Percentiles rank a stretch among this genome's conserved stretches.
phyloP scores from a whole-genome alignment of 2,797 vertebrate species.

The Gastrophryne carolinensis region DNA sequence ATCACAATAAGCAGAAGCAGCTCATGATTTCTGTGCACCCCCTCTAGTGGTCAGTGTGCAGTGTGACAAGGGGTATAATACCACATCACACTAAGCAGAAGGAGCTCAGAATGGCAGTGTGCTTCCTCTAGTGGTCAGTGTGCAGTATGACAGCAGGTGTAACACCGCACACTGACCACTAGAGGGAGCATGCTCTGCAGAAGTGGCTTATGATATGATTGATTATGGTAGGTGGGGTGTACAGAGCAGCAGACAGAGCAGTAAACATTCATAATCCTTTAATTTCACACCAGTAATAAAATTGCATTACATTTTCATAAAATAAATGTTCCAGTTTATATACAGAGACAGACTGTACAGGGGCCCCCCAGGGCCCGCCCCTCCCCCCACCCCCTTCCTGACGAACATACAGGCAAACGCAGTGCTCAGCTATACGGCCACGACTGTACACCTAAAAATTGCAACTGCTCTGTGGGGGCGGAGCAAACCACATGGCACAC shows the following conservation, averaged over 20 bases:
- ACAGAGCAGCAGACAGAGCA: constrained; percentile 32
- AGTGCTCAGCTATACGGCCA: constrained; percentile 95
- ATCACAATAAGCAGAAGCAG: too few species aligned
- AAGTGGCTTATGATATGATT: too few species aligned
- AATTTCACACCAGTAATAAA: constrained; percentile 99
- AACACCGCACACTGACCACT: too few species aligned
- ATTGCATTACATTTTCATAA: constrained; percentile 99
- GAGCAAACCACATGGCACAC: constrained; percentile 82
- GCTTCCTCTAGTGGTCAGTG: too few species aligned
- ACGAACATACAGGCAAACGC: constrained; percentile 95
- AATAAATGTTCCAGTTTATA: constrained; percentile 99
- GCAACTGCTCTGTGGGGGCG: constrained; percentile 90
- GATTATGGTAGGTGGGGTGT: too few species aligned
- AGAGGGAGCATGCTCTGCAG: too few species aligned
- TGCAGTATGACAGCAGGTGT: too few species aligned
- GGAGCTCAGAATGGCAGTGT: too few species aligned
- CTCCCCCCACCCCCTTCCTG: constrained; percentile 74
- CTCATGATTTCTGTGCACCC: too few species aligned
- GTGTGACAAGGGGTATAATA: too few species aligned
- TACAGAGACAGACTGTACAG: constrained; percentile 99
- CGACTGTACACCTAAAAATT: constrained; percentile 91
- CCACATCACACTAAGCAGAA: too few species aligned
- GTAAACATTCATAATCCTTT: constrained; percentile 97
- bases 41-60: too few species aligned
- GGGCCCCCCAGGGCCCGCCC: constrained; percentile 82